Evolutionary conservation across 1,140 invertebrate genomes (phyloP).

Genomic region (Triops cancriformis): DNA sequence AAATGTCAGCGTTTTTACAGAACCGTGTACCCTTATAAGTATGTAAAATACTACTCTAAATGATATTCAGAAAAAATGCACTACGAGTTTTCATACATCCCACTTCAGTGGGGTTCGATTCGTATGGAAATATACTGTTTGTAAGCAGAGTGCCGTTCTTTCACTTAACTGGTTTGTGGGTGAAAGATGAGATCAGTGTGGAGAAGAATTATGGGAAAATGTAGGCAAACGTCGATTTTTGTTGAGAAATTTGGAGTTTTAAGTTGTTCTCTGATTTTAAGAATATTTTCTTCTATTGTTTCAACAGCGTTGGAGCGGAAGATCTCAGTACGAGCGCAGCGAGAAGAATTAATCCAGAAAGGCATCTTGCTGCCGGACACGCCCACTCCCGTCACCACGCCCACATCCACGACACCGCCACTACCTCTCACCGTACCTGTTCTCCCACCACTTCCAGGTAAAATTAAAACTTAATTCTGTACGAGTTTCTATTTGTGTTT

Average conservation of each 20-base stretch:
- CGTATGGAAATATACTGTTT: neutral
- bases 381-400: slow-evolving; percentile 45
- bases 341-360: slow-evolving; percentile 93
- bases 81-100: too few relatives aligned
- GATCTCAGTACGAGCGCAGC: slow-evolving; percentile 91
- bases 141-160: neutral
- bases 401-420: slow-evolving; percentile 3
- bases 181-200: neutral
- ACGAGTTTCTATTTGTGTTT: neutral
- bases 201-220: neutral
- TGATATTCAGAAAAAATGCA: too few relatives aligned
- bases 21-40: too few relatives aligned
- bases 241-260: neutral
- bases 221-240: neutral
- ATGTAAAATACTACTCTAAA: too few relatives aligned
- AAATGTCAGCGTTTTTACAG: too few relatives aligned
- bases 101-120: neutral
- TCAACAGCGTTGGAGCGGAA: slow-evolving; percentile 87
- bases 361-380: slow-evolving; percentile 85
- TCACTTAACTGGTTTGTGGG: neutral
- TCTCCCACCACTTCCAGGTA: slow-evolving; percentile 29
- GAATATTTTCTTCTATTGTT: slow-evolving; percentile 32
- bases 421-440: slow-evolving; percentile 25
- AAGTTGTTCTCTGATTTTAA: neutral
- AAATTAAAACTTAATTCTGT: neutral